A percentile compares a stretch with the other conserved stretches of the same genome.
Evolutionary conservation across 2,797 vertebrate species (phyloP).

Genomic region (Halcyon badia): DNA sequence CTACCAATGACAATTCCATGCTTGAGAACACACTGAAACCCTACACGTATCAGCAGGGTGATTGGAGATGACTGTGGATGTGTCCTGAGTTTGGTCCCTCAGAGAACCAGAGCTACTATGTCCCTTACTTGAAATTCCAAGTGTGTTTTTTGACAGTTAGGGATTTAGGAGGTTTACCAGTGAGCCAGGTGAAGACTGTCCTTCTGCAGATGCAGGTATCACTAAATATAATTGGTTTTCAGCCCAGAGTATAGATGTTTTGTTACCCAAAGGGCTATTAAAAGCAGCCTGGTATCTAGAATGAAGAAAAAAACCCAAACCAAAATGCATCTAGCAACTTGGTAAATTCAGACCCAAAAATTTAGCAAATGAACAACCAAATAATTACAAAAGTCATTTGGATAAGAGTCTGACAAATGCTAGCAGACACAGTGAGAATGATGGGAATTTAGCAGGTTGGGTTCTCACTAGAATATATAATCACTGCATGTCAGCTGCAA

Average conservation of each 20-base stretch:
- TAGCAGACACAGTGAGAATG: not conserved
- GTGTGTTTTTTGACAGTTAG: not conserved
- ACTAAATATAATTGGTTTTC: not conserved
- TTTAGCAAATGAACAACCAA: not conserved
- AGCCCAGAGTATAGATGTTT: not conserved
- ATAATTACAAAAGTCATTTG: not conserved
- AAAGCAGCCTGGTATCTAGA: not conserved
- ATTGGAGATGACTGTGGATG: not conserved
- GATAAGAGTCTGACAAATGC: not conserved
- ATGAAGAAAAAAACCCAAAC: not conserved
- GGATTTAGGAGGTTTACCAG: not conserved
- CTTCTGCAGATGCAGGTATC: not conserved
- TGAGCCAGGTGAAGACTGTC: not conserved
- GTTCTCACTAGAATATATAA: not conserved
- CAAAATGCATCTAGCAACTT: not conserved
- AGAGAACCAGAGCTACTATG: not conserved
- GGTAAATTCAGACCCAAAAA: not conserved
- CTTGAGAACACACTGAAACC: not conserved
- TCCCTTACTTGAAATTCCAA: not conserved
- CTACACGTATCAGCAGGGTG: not conserved
- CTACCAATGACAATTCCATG: not conserved
- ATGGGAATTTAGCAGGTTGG: not conserved
- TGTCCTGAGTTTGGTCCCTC: not conserved
- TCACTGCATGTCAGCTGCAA: not conserved
- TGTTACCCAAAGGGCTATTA: not conserved